Evolutionary conservation across 1,140 invertebrate genomes (phyloP).

Genomic region (Ladona fulva): DNA sequence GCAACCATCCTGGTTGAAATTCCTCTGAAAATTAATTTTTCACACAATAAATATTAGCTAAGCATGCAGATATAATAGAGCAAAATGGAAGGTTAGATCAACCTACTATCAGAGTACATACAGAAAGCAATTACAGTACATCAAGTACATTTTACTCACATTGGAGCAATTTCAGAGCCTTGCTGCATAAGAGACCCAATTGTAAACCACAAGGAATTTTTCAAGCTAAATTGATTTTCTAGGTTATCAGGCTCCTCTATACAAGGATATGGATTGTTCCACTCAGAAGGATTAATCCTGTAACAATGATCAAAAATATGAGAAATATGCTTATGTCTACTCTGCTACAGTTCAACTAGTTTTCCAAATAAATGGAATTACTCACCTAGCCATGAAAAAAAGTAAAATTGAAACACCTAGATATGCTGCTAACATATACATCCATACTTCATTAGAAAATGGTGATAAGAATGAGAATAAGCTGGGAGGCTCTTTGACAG

Average conservation of each 20-base stretch:
- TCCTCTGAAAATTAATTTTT: too few relatives aligned
- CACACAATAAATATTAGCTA: background rate
- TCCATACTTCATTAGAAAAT: slow-evolving; percentile 74
- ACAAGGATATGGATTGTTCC: slow-evolving; percentile 68
- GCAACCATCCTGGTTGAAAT: slow-evolving; percentile 66
- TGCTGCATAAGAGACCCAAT: too few relatives aligned
- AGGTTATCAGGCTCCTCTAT: slow-evolving; percentile 54
- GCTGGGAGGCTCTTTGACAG: slow-evolving; percentile 66
- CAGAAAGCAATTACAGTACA: background rate
- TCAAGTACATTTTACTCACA: slow-evolving; percentile 36
- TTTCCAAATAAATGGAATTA: too few relatives aligned
- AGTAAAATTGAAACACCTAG: slow-evolving; percentile 61
- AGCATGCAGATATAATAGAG: background rate
- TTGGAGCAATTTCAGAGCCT: slow-evolving; percentile 76
- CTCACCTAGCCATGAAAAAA: slow-evolving; percentile 56
- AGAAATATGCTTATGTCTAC: too few relatives aligned
- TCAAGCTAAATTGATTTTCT: slow-evolving; percentile 58
- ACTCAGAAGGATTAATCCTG: slow-evolving; percentile 57
- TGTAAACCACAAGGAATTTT: slow-evolving; percentile 46
- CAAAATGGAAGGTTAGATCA: slow-evolving; percentile 12
- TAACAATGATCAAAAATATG: background rate
- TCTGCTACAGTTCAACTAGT: too few relatives aligned
- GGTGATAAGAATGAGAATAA: slow-evolving; percentile 84
- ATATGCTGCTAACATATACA: slow-evolving; percentile 61
- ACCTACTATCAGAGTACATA: slow-evolving; percentile 11